Base-by-base conservation (phyloP, 2,113 vertebrate genomes). In the Cololabis saira region DNA sequence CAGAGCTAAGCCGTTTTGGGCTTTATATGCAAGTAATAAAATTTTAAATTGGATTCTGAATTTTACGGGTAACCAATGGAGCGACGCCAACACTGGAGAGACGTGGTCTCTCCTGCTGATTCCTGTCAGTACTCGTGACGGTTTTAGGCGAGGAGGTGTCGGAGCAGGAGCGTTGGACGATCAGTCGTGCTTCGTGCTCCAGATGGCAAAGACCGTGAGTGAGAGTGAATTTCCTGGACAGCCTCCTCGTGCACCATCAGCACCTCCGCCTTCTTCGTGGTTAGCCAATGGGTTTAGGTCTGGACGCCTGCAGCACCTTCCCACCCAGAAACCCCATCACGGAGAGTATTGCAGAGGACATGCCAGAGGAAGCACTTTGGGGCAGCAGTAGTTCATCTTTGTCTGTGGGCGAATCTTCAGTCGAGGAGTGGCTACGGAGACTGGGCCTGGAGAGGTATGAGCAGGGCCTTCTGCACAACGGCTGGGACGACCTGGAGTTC, bases 401-500 rank as follows among this genome's bases (percentile, higher is more conserved):
- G 42, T 82, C 92, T 1, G 79, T 92, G 7, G 90, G 92, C 3
- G 93, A 96, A 55, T 93, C 93, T 0, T 95, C 95, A 1, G 96
- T 98, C 57, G 96, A 96, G 0, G 95, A 95, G 74, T 98, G 97
- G 97, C 94, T 98, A 55, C 92, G 92, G 69, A 92, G 93, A 2
- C 77, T 98, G 48, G 96, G 96, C 27, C 92, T 98, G 87, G 95
- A 98, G 88, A 82, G 90, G 56, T 98, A 98, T 62, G 96, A 98
- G 85, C 93, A 94, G 77, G 96, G 96, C 10, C 93, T 98, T 49
- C 90, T 97, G 61, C 95, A 95, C 90, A 97, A 98, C 7, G 97
- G 97, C 90, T 98, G 97, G 97, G 97, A 98, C 3, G 97, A 98
- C 83, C 92, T 98, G 78, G 97, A 98, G 85, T 98, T 98, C 85